Evolutionary conservation across 37 sponge, comb jelly and placozoan species (phyloP).

Genomic region (Haliclona indistincta): DNA sequence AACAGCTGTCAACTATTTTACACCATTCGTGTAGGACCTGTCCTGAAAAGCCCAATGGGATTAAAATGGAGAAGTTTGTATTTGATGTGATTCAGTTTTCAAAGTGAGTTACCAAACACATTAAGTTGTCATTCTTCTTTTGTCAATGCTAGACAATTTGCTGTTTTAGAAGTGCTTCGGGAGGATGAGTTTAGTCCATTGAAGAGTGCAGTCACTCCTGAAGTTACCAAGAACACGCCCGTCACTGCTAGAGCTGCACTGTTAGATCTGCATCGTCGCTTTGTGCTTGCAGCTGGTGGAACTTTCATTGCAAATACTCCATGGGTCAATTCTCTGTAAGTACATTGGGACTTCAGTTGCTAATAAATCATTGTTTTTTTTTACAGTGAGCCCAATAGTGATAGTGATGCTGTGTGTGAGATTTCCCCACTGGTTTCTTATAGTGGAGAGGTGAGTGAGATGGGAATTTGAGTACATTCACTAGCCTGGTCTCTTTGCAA

Average conservation of each 20-base stretch:
- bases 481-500: too few relatives aligned
- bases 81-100: slow-evolving; percentile 98
- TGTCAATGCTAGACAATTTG: slow-evolving; percentile 58
- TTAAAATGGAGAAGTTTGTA: slow-evolving; percentile 99
- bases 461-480: not conserved
- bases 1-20: not conserved
- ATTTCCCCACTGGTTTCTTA: slow-evolving; percentile 87
- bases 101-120: slow-evolving; percentile 45
- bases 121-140: not conserved
- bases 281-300: slow-evolving; percentile 46
- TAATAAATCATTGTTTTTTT: not conserved
- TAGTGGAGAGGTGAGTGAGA: slow-evolving; percentile 81
- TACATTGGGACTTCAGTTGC: not conserved
- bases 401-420: slow-evolving; percentile 67
- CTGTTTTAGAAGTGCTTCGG: slow-evolving; percentile 88
- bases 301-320: not conserved
- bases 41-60: slow-evolving; percentile 80
- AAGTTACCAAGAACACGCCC: slow-evolving; percentile 85
- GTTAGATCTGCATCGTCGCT: slow-evolving; percentile 82
- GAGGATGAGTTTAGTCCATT: slow-evolving; percentile 96
- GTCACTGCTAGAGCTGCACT: slow-evolving; percentile 74
- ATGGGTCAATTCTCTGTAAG: not conserved
- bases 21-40: slow-evolving; percentile 20
- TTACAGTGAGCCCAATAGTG: slow-evolving; percentile 13
- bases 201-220: slow-evolving; percentile 93